Percentiles rank a stretch among this genome's conserved stretches.
phyloP scores from a whole-genome alignment of 35 echinoderm and acorn worm species.

The Eucidaris tribuloides region DNA sequence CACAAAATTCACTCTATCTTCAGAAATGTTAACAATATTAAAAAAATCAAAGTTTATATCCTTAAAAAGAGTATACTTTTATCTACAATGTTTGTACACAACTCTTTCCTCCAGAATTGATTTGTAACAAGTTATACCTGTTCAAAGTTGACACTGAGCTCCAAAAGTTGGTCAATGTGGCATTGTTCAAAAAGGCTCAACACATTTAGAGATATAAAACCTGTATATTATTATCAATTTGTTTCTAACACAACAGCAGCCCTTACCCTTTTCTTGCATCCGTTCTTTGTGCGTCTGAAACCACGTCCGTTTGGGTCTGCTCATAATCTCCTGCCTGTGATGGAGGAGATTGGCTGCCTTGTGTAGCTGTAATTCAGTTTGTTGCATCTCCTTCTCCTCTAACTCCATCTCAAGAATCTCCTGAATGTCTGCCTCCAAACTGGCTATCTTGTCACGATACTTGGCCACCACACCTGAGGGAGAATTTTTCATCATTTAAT shows the following conservation, averaged over 20 bases:
- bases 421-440: constrained; percentile 85
- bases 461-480: constrained; percentile 70
- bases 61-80: too few relatives aligned
- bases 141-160: too few relatives aligned
- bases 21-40: not conserved
- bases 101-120: not conserved
- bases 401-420: constrained; percentile 64
- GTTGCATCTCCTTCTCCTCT: constrained; percentile 89
- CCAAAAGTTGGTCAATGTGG: too few relatives aligned
- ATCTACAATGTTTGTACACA: too few relatives aligned
- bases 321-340: constrained; percentile 61
- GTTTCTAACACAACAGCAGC: not conserved
- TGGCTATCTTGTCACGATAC: constrained; percentile 85
- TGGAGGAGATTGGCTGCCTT: constrained; percentile 75
- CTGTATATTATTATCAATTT: not conserved
- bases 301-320: constrained; percentile 79
- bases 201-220: too few relatives aligned
- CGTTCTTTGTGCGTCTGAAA: constrained; percentile 88
- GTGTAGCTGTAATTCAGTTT: constrained; percentile 69
- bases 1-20: too few relatives aligned
- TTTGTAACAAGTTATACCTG: not conserved
- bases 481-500: constrained; percentile 43
- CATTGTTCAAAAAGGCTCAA: too few relatives aligned
- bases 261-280: constrained; percentile 69
- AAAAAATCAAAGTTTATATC: too few relatives aligned